Evolutionary conservation across 1,140 invertebrate genomes (phyloP).

Genomic region (Pachyrhynchus sulphureomaculatus): DNA sequence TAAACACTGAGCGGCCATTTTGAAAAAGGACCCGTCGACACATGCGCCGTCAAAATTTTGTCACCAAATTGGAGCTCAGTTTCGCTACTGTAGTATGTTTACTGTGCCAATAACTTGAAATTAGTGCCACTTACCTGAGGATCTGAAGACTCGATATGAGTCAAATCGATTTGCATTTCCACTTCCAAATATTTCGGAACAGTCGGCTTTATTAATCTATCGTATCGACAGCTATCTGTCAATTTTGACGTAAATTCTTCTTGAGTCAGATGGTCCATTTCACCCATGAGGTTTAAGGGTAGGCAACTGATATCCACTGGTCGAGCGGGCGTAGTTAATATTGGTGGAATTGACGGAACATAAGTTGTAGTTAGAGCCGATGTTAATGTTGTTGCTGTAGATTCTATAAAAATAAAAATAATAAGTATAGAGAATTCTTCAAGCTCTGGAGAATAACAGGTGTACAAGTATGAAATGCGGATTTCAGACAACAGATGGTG

Average conservation of each 20-base stretch:
- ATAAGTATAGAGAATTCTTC: too few relatives aligned
- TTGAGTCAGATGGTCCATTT: constrained; percentile 57
- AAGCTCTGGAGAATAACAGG: too few relatives aligned
- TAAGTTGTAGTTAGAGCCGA: neutral
- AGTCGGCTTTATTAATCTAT: constrained; percentile 66
- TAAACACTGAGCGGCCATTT: too few relatives aligned
- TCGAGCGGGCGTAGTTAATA: constrained; percentile 1
- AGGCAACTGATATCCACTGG: constrained; percentile 26
- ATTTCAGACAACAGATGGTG: too few relatives aligned
- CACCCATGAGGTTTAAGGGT: constrained; percentile 23
- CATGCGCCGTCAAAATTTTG: too few relatives aligned
- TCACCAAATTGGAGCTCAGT: too few relatives aligned
- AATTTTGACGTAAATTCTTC: constrained; percentile 69
- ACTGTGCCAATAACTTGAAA: too few relatives aligned
- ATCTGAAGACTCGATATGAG: constrained; percentile 48
- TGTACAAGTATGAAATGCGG: too few relatives aligned
- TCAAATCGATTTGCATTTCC: constrained; percentile 44
- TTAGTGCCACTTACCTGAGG: too few relatives aligned
- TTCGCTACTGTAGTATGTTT: too few relatives aligned
- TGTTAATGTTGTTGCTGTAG: neutral
- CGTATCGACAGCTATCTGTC: constrained; percentile 73
- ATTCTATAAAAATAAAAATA: too few relatives aligned
- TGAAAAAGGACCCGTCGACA: too few relatives aligned
- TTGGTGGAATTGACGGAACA: neutral
- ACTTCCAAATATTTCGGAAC: constrained; percentile 36